phyloP scores from a whole-genome alignment of 2,113 vertebrate genomes.

The Drymodes brunneopygia region DNA sequence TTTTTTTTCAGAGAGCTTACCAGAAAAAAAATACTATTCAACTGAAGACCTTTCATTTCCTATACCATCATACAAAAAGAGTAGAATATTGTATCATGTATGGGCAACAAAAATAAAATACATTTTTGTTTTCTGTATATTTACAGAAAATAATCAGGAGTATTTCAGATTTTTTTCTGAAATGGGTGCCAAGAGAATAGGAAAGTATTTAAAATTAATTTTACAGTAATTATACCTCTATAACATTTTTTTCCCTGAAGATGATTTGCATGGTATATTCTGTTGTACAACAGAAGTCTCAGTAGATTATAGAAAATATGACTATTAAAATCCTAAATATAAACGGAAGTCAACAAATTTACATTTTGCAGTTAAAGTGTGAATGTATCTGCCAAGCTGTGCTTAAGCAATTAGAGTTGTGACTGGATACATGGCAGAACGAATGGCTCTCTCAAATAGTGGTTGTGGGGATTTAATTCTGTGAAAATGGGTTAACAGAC shows the following conservation, averaged over 20 bases:
- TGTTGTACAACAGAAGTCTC: background rate
- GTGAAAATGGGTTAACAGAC: background rate
- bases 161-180: background rate
- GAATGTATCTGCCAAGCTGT: background rate
- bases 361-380: background rate
- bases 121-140: background rate
- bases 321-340: background rate
- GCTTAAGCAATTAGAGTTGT: background rate
- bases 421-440: background rate
- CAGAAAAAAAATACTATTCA: background rate
- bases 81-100: background rate
- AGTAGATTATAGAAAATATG: background rate
- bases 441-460: background rate
- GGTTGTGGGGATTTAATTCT: background rate
- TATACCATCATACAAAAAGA: background rate
- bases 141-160: background rate
- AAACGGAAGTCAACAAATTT: background rate
- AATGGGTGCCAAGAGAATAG: background rate
- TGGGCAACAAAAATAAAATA: background rate
- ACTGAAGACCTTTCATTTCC: background rate
- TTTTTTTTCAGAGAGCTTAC: background rate
- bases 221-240: background rate
- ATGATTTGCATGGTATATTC: background rate
- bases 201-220: background rate
- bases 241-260: background rate